Conservation (phyloP, 2,888 invertebrate species). For the Marronus borbonicus region DNA sequence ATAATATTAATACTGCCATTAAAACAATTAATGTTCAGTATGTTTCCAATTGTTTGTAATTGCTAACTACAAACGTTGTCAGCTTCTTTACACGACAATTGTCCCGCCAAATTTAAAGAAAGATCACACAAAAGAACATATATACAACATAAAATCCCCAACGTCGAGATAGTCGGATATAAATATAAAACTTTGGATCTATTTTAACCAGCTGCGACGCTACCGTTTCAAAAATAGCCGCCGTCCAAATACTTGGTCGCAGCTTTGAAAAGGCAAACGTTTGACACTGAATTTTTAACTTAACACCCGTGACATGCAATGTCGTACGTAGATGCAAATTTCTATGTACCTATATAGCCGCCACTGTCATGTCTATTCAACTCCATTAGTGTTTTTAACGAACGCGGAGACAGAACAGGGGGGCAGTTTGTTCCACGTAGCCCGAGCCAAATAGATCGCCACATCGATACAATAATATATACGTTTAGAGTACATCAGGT, state of each 20-base stretch:
- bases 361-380: constrained; percentile 8
- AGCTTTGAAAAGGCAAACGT: constrained; percentile 15
- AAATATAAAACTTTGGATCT: constrained; percentile 38
- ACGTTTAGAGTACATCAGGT: constrained; percentile 1
- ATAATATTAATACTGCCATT: no score
- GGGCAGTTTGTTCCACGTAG: not conserved
- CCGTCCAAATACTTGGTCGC: constrained; percentile 11
- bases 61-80: no score
- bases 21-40: no score
- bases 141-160: constrained; percentile 6
- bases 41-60: no score
- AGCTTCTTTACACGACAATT: no score
- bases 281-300: constrained; percentile 39
- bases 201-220: constrained; percentile 31
- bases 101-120: no score
- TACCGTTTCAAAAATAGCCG: constrained; percentile 19
- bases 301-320: not conserved
- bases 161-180: constrained; percentile 2
- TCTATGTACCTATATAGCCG: not conserved
- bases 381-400: constrained; percentile 10
- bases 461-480: constrained; percentile 5
- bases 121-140: constrained; percentile 1
- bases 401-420: not conserved
- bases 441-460: not conserved
- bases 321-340: constrained; percentile 3